Evolutionary conservation across 2,113 vertebrate genomes (phyloP).

Genomic region (Brienomyrus brachyistius): DNA sequence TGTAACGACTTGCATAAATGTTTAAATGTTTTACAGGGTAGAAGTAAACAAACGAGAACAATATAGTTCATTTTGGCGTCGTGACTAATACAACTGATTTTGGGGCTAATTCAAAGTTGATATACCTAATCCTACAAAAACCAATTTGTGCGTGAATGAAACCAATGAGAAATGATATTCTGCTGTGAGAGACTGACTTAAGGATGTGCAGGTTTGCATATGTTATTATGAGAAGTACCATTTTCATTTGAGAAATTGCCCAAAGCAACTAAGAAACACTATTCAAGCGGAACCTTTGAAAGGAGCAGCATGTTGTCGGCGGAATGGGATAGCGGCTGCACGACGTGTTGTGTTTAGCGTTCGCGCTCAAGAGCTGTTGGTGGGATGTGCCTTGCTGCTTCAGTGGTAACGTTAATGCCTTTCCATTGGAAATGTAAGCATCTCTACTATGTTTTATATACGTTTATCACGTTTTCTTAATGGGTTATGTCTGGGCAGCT

Average conservation of each 20-base stretch:
- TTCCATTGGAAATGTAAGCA: not conserved
- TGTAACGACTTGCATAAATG: no score
- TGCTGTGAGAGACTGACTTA: not conserved
- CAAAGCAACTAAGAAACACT: not conserved
- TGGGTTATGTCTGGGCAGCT: not conserved
- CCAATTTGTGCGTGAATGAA: not conserved
- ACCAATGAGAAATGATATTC: not conserved
- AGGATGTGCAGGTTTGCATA: no score
- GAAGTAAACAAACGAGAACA: no score
- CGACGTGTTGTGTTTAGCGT: slow-evolving; percentile 1
- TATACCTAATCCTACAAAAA: not conserved
- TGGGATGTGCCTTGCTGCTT: not conserved
- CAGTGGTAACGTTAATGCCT: not conserved
- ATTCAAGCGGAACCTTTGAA: not conserved
- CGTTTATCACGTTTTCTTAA: not conserved
- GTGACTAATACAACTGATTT: no score
- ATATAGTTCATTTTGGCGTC: no score
- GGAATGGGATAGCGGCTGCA: not conserved
- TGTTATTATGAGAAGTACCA: not conserved
- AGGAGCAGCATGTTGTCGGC: not conserved
- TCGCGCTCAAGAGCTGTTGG: not conserved
- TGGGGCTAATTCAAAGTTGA: not conserved
- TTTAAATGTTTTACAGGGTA: no score
- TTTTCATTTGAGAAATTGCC: not conserved
- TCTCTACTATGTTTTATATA: not conserved